Base-by-base conservation (phyloP, 2,113 vertebrate genomes). In the Microtus montanus region DNA sequence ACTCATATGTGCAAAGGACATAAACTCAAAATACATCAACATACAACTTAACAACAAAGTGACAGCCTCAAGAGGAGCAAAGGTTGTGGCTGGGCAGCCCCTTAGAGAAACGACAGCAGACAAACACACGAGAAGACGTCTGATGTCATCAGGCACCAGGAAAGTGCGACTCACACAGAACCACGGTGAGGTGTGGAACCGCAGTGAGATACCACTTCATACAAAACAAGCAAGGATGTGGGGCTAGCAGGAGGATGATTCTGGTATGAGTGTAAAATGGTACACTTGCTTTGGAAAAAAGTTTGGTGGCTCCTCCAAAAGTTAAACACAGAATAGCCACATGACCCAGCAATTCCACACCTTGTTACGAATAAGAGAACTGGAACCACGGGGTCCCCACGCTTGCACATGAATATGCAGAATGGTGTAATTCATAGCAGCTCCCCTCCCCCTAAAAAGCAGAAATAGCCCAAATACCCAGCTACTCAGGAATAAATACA, bases 141-240 rank as follows among this genome's bases (percentile, higher is more conserved):
- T 20, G 66, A 4, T 24, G 64, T 64, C 38, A 74, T 88, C 22
- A 78, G 52, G 85, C 92, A 63, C 20, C 26, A 47, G 83, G 66
- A 44, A 91, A 80, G 90, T n/a, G 61, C 35, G 66, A 93, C 22
- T 86, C 38, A 73, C 3, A 22, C 35, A 68, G 92, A 97, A 89
- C 87, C 93, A 91, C 74, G 89, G 0, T 64, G 89, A 84, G 80
- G n/a, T 28, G 58, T 0, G 58, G 92, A 97, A 89, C 87, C 92
- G 89, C 74, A 92, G 0, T 64, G 89, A 84, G 75, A 28, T 28
- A 87, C 35, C 47, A 75, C 70, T 91, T 22, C 47, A 70, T 41
- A 80, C 70, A 63, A 74, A 41, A 77, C 66, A 95, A 83, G 38
- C 68, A 26, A 20, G 7, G 35, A 38, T 12, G 11, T 73, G 82